phyloP scores from a whole-genome alignment of 2,797 vertebrate genomes.

The Anas georgica region DNA sequence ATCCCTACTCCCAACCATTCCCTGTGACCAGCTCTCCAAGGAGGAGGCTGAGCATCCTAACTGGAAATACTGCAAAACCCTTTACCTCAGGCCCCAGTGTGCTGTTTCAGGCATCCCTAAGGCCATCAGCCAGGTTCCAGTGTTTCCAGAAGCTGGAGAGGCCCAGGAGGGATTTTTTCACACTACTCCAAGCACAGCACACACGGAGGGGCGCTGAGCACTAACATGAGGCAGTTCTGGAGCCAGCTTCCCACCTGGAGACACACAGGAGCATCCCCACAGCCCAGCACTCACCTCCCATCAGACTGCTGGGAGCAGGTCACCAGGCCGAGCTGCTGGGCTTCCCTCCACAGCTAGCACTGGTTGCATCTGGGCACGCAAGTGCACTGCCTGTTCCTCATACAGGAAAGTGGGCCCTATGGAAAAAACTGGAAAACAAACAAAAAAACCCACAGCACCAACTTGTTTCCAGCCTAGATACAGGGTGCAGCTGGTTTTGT shows the following conservation, averaged over 20 bases:
- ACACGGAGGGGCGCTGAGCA: not conserved
- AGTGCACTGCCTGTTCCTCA: rapidly evolving
- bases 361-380: no score
- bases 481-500: rapidly evolving
- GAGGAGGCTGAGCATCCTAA: not conserved
- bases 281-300: not conserved
- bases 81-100: rapidly evolving
- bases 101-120: not conserved
- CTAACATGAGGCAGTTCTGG: not conserved
- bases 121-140: rapidly evolving
- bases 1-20: not conserved
- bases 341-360: not conserved
- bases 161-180: not conserved
- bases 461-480: not conserved
- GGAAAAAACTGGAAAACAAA: not conserved
- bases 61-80: rapidly evolving
- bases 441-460: not conserved
- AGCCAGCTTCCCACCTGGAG: not conserved
- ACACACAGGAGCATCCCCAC: no score
- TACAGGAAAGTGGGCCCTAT: not conserved
- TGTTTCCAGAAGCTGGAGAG: not conserved
- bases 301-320: no score
- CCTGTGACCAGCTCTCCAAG: not conserved
- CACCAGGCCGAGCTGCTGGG: no score
- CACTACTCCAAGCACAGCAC: not conserved